Base-by-base conservation (phyloP, 2,888 invertebrate genomes). In the Dendrolimus pini region DNA sequence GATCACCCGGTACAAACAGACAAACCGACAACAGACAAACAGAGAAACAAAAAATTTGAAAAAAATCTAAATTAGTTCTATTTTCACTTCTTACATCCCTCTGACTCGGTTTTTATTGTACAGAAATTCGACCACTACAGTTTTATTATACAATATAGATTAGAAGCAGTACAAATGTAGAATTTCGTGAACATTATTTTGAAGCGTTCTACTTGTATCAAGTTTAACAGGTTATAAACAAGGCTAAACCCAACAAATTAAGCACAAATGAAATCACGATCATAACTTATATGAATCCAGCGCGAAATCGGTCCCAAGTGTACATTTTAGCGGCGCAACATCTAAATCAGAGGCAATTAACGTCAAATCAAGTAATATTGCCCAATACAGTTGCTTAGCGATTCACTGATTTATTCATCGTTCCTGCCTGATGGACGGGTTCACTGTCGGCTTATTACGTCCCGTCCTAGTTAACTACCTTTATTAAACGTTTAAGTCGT, bases 301-400 rank as follows among this genome's bases (percentile, higher is more conserved):
- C 41, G n/a, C 7, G 10, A 12, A n/a, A 58, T 47, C 10, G 47
- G 3, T 47, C 47, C 10, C 47, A 10, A 47, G 47, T 10, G 47
- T 47, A 69, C 80, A 82, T 82, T 80, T 83, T 83, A 84, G 74
- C 67, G 67, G 65, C 70, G 53, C 67, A 64, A 63, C 74, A 64
- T 78, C 77, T 67, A 79, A 83, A 82, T 84, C 81, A 76, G 70
- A 75, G 76, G 76, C 83, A 85, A 86, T 86, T 85, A 85, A 80
- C 79, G 80, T 83, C 83, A 83, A 83, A 84, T 80, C 79, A 77
- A 47, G 75, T 80, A 78, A 84, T 82, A 82, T 78, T 71, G 60
- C 62, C 64, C 72, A 73, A 74, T 75, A 74, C 71, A 75, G 69
- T 74, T 69, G 70, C 74, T 80, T 74, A 70, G 71, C 69, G 69